Conservation (phyloP, 2,888 invertebrate species). For the Calameuta idolon region DNA sequence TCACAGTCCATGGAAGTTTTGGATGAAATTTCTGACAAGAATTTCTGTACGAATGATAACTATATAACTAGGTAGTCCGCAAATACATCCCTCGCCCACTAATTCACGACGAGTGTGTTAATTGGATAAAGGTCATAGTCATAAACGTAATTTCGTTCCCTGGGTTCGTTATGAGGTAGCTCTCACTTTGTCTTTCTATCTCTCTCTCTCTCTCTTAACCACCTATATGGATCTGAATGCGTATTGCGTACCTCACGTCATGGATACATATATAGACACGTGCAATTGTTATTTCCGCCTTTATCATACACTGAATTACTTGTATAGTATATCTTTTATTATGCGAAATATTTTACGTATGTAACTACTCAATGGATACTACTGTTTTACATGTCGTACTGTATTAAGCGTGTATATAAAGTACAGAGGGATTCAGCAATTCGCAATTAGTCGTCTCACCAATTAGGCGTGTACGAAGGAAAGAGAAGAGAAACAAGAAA, state of each 20-base stretch:
- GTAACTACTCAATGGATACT: not conserved
- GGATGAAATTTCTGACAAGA: not conserved
- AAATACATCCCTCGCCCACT: not conserved
- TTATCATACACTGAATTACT: not conserved
- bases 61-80: not conserved
- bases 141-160: slow-evolving; percentile 43
- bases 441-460: not conserved
- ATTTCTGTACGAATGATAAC: not conserved
- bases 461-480: not conserved
- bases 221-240: slow-evolving; percentile 12
- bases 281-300: not conserved
- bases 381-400: not conserved
- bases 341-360: not conserved
- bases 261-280: not conserved
- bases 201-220: slow-evolving; percentile 14
- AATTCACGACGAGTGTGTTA: slow-evolving; percentile 35
- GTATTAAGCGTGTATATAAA: not conserved
- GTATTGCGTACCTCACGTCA: not conserved
- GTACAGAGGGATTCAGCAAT: not conserved
- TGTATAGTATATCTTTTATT: not conserved
- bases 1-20: not conserved
- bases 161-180: slow-evolving; percentile 9
- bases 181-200: not conserved
- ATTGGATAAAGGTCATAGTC: slow-evolving; percentile 60
- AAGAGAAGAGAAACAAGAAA: not conserved